Evolutionary conservation across 2,113 vertebrate species (phyloP), one percentile per base, ranked within the genome.

Genomic region (Ursus arctos): DNA sequence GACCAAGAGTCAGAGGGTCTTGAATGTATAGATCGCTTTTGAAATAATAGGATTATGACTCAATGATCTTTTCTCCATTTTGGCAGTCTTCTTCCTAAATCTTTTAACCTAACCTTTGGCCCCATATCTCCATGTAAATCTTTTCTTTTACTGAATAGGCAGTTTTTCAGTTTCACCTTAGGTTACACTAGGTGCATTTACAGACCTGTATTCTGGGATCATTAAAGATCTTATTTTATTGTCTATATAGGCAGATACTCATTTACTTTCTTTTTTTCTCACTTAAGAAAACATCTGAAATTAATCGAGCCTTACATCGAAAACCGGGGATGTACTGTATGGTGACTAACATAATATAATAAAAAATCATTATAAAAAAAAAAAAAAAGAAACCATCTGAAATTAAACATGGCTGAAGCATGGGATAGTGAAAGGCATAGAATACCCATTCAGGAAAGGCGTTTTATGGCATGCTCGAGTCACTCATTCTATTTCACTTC

Each of bases 21-120:
- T 91, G 59, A 33, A 36, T 86, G 88, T 31, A 53, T 13, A 97
- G 22, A 96, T 21, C 33, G 10, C 3, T 16, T 92, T 87, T 22
- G 28, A 88, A 96, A 97, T 96, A 88, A 96, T 88, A 26, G 15
- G 49, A 87, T 97, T 97, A 94, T 87, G 14, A 84, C 10, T 94
- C 74, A 95, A 69, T 91, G 71, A 96, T 24, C 21, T 47, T 90
- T 88, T 80, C 90, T 92, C n/a, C 36, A 91, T 95, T 97, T 90
- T 91, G 49, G 11, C 24, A 14, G 9, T 71, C 51, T 95, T 88
- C 33, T 93, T 95, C 65, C 71, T 88, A 93, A 96, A 96, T 76
- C 8, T 81, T 91, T 91, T 92, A 90, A 91, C 8, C 71, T 94
- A 91, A 95, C 31, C 33, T 96, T 96, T 97, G 74, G 28, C 40